Conservation (phyloP, 35 echinoderm and acorn worm genomes). For the Holothuria glaberrima region DNA sequence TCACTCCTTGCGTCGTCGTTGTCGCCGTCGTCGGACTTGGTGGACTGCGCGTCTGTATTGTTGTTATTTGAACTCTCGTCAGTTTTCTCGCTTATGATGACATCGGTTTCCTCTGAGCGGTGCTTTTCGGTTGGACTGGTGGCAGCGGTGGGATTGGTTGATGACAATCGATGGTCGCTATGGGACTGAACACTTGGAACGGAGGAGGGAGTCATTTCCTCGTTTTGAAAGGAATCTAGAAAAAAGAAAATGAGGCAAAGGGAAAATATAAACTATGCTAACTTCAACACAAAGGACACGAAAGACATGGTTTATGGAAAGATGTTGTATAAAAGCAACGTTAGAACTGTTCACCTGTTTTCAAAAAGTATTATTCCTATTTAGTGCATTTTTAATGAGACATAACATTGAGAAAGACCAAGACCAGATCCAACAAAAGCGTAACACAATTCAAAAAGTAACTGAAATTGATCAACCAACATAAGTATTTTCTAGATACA, state of each 20-base stretch:
- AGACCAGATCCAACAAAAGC: no score
- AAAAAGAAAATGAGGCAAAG: constrained; percentile 1
- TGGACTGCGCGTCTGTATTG: constrained; percentile 72
- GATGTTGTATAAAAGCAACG: neutral
- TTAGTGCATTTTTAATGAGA: no score
- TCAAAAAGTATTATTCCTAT: no score
- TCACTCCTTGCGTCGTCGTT: constrained; percentile 63
- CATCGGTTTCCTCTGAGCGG: constrained; percentile 37
- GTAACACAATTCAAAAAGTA: neutral
- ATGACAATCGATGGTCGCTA: constrained; percentile 39
- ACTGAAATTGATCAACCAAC: no score
- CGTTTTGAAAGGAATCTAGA: constrained; percentile 74
- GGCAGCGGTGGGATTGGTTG: constrained; percentile 29
- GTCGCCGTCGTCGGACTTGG: constrained; percentile 54
- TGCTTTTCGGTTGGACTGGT: constrained; percentile 54
- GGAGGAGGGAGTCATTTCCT: constrained; percentile 85
- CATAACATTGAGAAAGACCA: no score
- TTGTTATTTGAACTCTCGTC: constrained; percentile 60
- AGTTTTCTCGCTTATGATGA: constrained; percentile 35
- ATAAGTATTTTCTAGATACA: no score
- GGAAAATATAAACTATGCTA: neutral
- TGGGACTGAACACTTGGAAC: constrained; percentile 61
- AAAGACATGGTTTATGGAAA: no score
- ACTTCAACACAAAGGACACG: neutral
- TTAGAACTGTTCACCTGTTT: neutral